A percentile compares a stretch with the other conserved stretches of the same genome.
Conservation (phyloP, 2,888 invertebrate species). For the Drosophila neutralis region DNA sequence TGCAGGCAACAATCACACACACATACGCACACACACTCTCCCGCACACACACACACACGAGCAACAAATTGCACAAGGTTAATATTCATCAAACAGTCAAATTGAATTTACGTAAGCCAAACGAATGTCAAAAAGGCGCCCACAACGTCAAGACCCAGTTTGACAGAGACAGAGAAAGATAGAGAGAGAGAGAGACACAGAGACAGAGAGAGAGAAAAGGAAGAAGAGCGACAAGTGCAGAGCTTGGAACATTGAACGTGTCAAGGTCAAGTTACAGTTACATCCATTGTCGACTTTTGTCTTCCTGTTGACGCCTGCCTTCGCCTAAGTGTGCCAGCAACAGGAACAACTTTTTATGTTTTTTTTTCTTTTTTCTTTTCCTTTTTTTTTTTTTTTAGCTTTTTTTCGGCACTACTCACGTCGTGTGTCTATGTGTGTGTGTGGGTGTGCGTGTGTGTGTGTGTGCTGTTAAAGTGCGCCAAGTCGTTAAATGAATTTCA, state of each 20-base stretch:
- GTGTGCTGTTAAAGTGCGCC: slow-evolving; percentile 71
- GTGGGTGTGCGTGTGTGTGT: slow-evolving; percentile 17
- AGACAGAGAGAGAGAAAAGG: background rate
- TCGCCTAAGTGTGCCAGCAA: slow-evolving; percentile 55
- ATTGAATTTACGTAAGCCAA: slow-evolving; percentile 78
- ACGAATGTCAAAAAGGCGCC: slow-evolving; percentile 64
- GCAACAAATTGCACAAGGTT: slow-evolving; percentile 48
- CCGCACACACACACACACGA: slow-evolving; percentile 19
- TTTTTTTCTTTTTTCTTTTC: background rate
- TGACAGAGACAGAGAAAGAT: background rate
- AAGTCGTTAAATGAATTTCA: slow-evolving; percentile 80
- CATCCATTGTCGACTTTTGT: slow-evolving; percentile 69
- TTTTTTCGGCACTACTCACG: slow-evolving; percentile 16
- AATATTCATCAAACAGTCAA: slow-evolving; percentile 76
- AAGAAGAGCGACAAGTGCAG: slow-evolving; percentile 2
- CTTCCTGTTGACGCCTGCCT: slow-evolving; percentile 40
- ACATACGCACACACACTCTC: slow-evolving; percentile 13
- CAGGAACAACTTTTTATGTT: slow-evolving; percentile 56
- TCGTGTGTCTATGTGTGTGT: slow-evolving; percentile 10
- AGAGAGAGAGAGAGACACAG: background rate
- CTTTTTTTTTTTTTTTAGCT: background rate
- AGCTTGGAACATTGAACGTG: slow-evolving; percentile 57
- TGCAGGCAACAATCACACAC: slow-evolving; percentile 32
- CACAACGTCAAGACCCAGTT: slow-evolving; percentile 9
- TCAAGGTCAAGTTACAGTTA: slow-evolving; percentile 74